Conservation (phyloP, 2,888 invertebrate species). For the Calameuta idolon region DNA sequence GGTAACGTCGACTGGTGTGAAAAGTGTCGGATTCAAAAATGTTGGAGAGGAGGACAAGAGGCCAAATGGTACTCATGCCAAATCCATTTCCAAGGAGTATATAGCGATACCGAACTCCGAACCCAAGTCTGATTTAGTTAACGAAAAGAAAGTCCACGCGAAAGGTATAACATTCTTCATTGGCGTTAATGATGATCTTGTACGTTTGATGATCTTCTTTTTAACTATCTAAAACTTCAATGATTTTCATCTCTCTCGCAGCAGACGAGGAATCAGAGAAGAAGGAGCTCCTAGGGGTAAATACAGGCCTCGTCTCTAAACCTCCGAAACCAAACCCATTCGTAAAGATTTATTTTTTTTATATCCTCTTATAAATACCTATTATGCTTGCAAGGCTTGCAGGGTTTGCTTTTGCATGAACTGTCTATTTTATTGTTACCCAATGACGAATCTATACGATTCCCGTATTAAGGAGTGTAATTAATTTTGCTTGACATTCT, state of each 20-base stretch:
- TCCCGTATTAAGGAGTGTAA: not conserved
- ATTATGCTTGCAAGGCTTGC: conserved; percentile 43
- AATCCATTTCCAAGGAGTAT: conserved; percentile 58
- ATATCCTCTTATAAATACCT: conserved; percentile 33
- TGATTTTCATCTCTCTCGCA: conserved; percentile 37
- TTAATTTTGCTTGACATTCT: not conserved
- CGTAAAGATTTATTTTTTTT: conserved; percentile 60
- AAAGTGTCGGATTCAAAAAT: conserved; percentile 59
- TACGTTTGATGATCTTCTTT: not conserved
- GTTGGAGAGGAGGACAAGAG: conserved; percentile 51
- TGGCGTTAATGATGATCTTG: not conserved
- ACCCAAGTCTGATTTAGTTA: conserved; percentile 47
- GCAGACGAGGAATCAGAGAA: conserved; percentile 64
- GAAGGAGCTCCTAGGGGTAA: conserved; percentile 66
- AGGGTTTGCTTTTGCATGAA: conserved; percentile 38
- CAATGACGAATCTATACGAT: conserved; percentile 2
- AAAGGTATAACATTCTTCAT: conserved; percentile 46
- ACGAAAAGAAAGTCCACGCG: conserved; percentile 56
- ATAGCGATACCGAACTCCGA: conserved; percentile 57
- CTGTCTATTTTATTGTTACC: conserved; percentile 2
- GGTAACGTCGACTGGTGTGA: conserved; percentile 41
- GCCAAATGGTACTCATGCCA: conserved; percentile 63
- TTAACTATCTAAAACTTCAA: not conserved
- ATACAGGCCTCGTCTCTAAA: conserved; percentile 65
- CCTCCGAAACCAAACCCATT: conserved; percentile 66